Conservation (phyloP, 2,113 vertebrate species). For the Amazona guildingii region DNA sequence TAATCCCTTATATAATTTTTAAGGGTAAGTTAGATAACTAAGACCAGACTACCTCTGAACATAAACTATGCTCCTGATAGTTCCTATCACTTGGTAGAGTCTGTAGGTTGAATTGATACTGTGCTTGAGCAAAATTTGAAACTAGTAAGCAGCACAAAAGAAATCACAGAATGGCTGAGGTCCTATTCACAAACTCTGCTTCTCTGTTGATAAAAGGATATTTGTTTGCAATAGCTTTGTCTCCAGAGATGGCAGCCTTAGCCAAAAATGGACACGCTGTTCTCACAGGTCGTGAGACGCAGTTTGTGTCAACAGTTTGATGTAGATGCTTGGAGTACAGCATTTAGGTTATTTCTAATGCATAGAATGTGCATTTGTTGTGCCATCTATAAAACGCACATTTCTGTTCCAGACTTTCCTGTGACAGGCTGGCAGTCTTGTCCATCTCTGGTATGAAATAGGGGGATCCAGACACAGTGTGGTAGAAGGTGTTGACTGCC, state of each 20-base stretch:
- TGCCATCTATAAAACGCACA: neutral
- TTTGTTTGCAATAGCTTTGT: neutral
- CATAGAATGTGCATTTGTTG: neutral
- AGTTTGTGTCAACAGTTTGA: neutral
- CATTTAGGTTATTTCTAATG: neutral
- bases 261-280: neutral
- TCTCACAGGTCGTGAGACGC: neutral
- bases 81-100: neutral
- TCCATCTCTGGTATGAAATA: accelerated
- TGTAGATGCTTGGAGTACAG: neutral
- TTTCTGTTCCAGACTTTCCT: neutral
- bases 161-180: conserved; percentile 11
- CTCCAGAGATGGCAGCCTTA: neutral
- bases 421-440: neutral
- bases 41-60: neutral
- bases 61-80: neutral
- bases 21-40: neutral
- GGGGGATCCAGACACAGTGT: accelerated
- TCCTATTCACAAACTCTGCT: neutral
- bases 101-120: neutral
- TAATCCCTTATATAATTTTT: neutral
- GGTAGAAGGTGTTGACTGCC: neutral
- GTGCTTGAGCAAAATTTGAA: neutral
- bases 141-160: neutral
- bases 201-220: neutral